Conservation (phyloP, 2,113 vertebrate genomes). For the Australoheros scitulus region DNA sequence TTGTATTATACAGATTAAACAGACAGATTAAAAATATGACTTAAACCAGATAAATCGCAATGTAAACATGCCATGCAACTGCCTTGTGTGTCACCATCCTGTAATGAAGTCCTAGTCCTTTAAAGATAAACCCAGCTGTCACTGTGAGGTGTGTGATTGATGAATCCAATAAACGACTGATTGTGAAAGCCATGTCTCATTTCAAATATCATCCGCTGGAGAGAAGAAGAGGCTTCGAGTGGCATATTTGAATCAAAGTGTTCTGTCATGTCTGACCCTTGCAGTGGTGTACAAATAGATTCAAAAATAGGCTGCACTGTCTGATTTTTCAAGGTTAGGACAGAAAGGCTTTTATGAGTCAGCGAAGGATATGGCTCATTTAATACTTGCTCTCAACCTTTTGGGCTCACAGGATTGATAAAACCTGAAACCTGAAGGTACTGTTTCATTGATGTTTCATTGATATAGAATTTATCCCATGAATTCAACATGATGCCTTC, state of each 20-base stretch:
- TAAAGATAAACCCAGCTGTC: conserved; percentile 42
- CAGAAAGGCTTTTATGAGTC: conserved; percentile 43
- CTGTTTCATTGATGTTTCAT: neutral
- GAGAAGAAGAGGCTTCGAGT: conserved; percentile 33
- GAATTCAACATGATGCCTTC: conserved; percentile 1
- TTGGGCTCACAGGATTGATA: neutral
- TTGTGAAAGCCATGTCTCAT: conserved; percentile 49
- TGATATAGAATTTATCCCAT: neutral
- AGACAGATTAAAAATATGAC: neutral
- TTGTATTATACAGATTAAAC: neutral
- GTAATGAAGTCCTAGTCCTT: conserved; percentile 33
- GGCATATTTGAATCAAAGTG: conserved; percentile 56
- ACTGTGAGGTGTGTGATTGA: conserved; percentile 52
- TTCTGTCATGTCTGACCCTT: conserved; percentile 51
- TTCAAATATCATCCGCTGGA: conserved; percentile 28
- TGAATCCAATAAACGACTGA: conserved; percentile 64
- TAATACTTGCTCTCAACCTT: conserved; percentile 18
- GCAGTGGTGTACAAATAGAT: conserved; percentile 45
- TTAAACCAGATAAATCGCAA: neutral
- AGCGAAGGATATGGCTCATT: conserved; percentile 46
- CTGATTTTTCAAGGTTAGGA: conserved; percentile 63
- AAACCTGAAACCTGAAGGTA: neutral
- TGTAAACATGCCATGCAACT: conserved; percentile 36
- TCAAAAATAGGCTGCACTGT: conserved; percentile 43
- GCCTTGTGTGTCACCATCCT: conserved; percentile 1